Base-by-base conservation (phyloP, 2,113 vertebrate species). In the Polypterus bichir region DNA sequence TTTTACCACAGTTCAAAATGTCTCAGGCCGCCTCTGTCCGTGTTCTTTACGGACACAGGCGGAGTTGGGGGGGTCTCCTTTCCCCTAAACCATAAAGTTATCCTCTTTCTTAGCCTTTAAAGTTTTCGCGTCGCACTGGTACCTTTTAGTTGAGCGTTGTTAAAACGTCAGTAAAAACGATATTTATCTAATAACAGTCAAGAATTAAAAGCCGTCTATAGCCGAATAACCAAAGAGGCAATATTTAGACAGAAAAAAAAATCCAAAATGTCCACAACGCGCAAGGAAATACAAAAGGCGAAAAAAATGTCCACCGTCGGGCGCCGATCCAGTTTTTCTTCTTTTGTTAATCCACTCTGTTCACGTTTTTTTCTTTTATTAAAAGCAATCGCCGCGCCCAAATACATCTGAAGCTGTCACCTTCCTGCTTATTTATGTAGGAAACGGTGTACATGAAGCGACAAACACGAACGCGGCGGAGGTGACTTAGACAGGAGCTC, bases 191-290 rank as follows among this genome's bases (percentile, higher is more conserved):
- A 27, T 27, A 27, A 27, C 27, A 27, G 27, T 27, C 27, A 27
- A 27, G 27, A 27, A 27, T 27, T 27, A 27, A 27, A 27, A 27
- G 27, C 27, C 27, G 27, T 27, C 27, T 27, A 2, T 27, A 27
- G 27, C 27, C 27, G 27, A 27, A 27, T 2, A 27, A 27, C 27
- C 27, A 27, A 27, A 27, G 27, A 27, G 27, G 27, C 27, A 27
- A 27, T 27, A 27, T 27, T 27, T 27, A 27, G 27, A 27, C 27
- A 27, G 27, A 65, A 61, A 6, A 63, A 63, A 64, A 72, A 73
- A 75, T 76, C 70, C 76, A 79, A 80, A 80, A 83, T 81, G 80
- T 81, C 80, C 74, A 74, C 83, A 77, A 74, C 68, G 70, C 65
- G 68, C 68, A 67, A 79, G 74, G 69, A 80, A 79, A 81, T 75